A percentile compares a stretch with the other conserved stretches of the same genome.
Conservation (phyloP, 2,113 vertebrate genomes). For the Nyctibius bracteatus region DNA sequence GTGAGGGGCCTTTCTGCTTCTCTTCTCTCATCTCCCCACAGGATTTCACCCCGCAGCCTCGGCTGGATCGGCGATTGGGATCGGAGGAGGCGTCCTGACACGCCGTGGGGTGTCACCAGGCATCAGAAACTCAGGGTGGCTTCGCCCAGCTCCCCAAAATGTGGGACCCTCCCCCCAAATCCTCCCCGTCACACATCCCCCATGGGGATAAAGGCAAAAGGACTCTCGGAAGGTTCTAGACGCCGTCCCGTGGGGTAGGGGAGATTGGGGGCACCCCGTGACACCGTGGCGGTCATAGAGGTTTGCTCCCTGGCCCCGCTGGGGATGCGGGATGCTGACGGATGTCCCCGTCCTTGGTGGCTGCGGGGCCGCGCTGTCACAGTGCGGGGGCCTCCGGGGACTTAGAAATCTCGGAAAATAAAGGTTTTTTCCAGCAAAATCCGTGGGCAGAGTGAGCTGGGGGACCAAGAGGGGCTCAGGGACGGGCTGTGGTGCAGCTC, state of each 20-base stretch:
- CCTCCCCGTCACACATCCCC: fast-evolving
- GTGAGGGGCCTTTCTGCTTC: background rate
- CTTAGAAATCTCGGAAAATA: background rate
- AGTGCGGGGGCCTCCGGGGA: background rate
- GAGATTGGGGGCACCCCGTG: fast-evolving
- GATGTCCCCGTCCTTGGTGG: background rate
- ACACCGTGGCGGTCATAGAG: background rate
- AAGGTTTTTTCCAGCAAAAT: background rate
- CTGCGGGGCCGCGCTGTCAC: background rate
- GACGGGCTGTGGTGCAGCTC: fast-evolving
- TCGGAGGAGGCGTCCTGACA: background rate
- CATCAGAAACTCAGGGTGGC: background rate
- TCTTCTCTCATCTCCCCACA: background rate
- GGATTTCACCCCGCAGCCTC: background rate
- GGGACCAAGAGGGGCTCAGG: fast-evolving
- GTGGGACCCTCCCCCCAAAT: fast-evolving
- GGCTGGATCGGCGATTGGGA: fast-evolving
- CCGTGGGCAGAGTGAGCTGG: background rate
- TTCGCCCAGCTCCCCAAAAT: fast-evolving
- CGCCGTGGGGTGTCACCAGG: fast-evolving
- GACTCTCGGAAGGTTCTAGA: background rate
- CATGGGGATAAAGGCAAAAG: background rate
- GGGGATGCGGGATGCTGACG: fast-evolving
- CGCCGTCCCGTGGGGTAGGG: background rate
- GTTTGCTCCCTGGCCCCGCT: background rate